Evolutionary conservation across 1,140 invertebrate species (phyloP).

Genomic region (Leptinotarsa defecta): DNA sequence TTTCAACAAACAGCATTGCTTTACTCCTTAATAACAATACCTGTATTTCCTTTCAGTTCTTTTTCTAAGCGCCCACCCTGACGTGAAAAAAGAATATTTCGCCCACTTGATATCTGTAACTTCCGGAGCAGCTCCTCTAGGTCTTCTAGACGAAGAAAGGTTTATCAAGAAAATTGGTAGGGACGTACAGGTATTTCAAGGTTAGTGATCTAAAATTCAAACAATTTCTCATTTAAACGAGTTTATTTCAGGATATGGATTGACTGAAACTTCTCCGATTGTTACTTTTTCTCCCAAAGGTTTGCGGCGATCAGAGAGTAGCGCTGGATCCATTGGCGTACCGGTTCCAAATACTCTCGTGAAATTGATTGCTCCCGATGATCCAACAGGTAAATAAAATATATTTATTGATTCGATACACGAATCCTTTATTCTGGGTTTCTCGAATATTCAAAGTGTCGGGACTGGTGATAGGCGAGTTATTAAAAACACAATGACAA

Average conservation of each 20-base stretch:
- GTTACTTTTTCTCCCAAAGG: slow-evolving; percentile 50
- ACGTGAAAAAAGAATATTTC: slow-evolving; percentile 65
- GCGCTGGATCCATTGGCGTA: slow-evolving; percentile 63
- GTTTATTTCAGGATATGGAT: slow-evolving; percentile 63
- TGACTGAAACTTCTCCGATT: slow-evolving; percentile 67
- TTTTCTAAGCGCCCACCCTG: slow-evolving; percentile 69
- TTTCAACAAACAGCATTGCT: not conserved
- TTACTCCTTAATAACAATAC: not conserved
- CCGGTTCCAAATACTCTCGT: slow-evolving; percentile 65
- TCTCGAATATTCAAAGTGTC: no score
- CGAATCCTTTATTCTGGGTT: no score
- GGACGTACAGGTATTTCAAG: slow-evolving; percentile 53
- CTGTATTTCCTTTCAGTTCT: slow-evolving; percentile 57
- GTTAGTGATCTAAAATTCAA: slow-evolving; percentile 40
- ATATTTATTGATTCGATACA: no score
- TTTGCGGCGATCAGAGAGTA: slow-evolving; percentile 35
- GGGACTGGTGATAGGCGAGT: no score
- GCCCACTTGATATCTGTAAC: slow-evolving; percentile 61
- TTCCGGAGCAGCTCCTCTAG: slow-evolving; percentile 74
- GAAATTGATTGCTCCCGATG: slow-evolving; percentile 67
- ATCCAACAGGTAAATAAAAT: slow-evolving; percentile 53
- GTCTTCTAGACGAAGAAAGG: slow-evolving; percentile 62
- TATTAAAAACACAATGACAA: no score
- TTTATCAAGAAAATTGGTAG: slow-evolving; percentile 58
- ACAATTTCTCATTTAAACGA: not conserved